Evolutionary conservation across 2,888 invertebrate genomes (phyloP), one percentile per base, ranked within the genome.

Genomic region (Eristalis tenax): DNA sequence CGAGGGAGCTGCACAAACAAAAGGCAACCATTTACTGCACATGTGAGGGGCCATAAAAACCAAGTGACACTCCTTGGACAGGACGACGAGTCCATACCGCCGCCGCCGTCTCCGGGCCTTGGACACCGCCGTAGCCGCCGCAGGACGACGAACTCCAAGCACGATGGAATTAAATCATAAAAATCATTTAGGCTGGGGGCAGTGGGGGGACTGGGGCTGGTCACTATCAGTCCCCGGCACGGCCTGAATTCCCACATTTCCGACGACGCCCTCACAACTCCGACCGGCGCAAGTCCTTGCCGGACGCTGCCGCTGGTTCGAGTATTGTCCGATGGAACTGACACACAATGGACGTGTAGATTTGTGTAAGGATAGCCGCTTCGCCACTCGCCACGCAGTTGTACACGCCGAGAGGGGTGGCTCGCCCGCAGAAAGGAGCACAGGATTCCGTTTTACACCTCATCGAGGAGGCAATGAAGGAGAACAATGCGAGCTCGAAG

Each of bases 401-500:
- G 50, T 18, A 18, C 18, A 18, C 50, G 50, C 38, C 38, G 50
- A 18, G 18, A 18, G 50, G 38, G 57, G 65, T 66, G 57, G 59
- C 57, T 66, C 66, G 50, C 18, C 50, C 50, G 50, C 50, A 50
- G 26, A 26, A 63, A 40, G 11, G 38, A 43, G 35, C 22, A 56
- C 50, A 50, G 75, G 76, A 82, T 78, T 82, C 65, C 50, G 73
- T 77, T 86, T 86, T 70, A 82, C 85, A 86, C 85, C 85, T 86
- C 85, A 86, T 82, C 77, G 77, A 78, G 74, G 65, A 86, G 77
- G 68, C 78, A 82, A 38, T 81, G 64, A 81, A 77, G 69, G 74
- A 77, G 85, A 86, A 86, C 82, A 82, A 86, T 86, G 70, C 69
- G 56, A 50, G 50, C 50, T 40, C 75, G 50, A 73, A 35, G 59